Evolutionary conservation across 2,113 vertebrate genomes (phyloP).

Genomic region (Columba janthina): DNA sequence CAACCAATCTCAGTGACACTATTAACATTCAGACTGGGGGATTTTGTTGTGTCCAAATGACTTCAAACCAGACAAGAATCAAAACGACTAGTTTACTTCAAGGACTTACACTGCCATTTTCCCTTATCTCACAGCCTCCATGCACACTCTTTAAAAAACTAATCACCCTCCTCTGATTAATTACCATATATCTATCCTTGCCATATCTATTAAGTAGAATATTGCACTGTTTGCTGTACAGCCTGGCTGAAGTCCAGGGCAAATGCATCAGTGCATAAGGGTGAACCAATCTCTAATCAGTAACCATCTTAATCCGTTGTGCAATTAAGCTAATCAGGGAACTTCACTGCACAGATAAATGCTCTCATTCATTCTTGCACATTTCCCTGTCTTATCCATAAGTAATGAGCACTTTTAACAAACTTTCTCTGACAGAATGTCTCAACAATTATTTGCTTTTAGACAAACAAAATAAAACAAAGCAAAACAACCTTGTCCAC

Average conservation of each 20-base stretch:
- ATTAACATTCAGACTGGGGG: background rate
- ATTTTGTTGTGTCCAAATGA: background rate
- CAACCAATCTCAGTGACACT: no score
- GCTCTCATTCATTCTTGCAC: background rate
- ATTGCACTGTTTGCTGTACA: background rate
- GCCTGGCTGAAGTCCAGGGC: background rate
- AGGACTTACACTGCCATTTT: background rate
- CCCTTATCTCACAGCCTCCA: background rate
- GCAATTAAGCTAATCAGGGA: background rate
- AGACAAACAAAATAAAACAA: background rate
- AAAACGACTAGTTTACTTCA: background rate
- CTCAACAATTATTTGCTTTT: background rate
- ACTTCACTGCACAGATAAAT: background rate
- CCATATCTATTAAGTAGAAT: background rate
- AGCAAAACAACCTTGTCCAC: background rate
- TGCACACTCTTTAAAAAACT: background rate
- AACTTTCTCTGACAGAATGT: background rate
- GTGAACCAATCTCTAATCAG: background rate
- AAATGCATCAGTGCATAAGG: background rate
- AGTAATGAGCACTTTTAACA: background rate
- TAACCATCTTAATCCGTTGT: background rate
- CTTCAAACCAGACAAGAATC: background rate
- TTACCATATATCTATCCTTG: background rate
- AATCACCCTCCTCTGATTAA: background rate
- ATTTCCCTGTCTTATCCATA: background rate